Percentiles rank a stretch among this genome's conserved stretches.
Conservation (phyloP, 2,888 invertebrate species). For the Eupeodes latifasciatus region DNA sequence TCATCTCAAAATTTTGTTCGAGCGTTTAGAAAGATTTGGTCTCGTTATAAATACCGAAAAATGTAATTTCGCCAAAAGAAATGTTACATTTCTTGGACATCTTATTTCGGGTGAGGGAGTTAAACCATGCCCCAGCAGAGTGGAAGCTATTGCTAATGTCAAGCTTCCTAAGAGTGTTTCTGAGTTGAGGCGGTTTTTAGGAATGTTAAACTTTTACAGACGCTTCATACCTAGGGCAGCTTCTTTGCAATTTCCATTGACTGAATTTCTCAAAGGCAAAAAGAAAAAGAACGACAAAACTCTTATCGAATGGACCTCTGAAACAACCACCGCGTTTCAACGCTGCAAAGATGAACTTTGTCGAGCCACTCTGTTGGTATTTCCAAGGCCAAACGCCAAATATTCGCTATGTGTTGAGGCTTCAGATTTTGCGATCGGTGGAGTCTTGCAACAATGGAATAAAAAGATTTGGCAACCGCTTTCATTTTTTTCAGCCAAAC, state of each 20-base stretch:
- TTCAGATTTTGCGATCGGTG: too few species aligned
- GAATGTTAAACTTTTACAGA: constrained; percentile 1
- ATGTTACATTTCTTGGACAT: constrained; percentile 2
- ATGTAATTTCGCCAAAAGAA: neutral
- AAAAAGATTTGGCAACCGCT: too few species aligned
- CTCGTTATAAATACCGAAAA: neutral
- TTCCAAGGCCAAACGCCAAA: too few species aligned
- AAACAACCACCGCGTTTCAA: neutral
- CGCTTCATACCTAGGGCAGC: neutral
- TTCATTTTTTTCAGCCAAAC: too few species aligned
- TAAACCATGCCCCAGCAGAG: neutral
- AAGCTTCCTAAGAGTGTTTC: neutral
- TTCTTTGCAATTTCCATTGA: neutral
- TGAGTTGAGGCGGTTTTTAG: neutral
- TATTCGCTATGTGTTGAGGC: too few species aligned
- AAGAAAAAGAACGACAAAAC: neutral
- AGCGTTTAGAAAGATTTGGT: neutral
- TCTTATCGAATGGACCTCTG: neutral
- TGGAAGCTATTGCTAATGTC: neutral
- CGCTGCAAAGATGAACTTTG: too few species aligned
- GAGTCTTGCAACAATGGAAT: too few species aligned
- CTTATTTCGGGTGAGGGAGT: neutral
- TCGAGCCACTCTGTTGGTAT: too few species aligned
- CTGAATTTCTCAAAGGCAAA: neutral
- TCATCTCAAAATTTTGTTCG: neutral